These are phyloP conservation scores for Sciurus vulgaris DNA, from an alignment of 2,797 vertebrate genomes.

Conservation along the genomic window DNA sequence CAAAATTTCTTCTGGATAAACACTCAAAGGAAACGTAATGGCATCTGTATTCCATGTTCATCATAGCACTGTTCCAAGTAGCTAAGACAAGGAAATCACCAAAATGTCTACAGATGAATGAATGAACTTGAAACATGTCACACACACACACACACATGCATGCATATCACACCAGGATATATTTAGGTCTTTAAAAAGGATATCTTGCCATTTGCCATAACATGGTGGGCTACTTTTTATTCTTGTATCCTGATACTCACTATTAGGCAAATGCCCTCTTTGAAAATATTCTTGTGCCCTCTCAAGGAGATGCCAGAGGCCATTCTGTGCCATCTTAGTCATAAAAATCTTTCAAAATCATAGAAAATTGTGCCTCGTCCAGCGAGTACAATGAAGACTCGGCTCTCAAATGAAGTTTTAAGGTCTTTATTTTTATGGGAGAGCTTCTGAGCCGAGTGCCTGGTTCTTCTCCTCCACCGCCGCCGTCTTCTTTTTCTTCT, in stretches of 20 bases:
- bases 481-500: too few relatives aligned
- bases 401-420: too few relatives aligned
- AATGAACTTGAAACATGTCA: background rate
- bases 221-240: background rate
- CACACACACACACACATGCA: background rate
- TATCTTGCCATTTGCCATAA: background rate
- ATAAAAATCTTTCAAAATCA: background rate
- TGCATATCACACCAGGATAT: background rate
- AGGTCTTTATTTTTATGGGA: too few relatives aligned
- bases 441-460: too few relatives aligned
- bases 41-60: background rate
- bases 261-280: background rate
- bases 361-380: background rate
- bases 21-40: background rate
- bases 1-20: background rate
- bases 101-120: background rate
- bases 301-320: background rate
- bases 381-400: too few relatives aligned
- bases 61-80: background rate
- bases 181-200: background rate
- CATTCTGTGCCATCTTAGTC: background rate
- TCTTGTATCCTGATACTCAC: background rate
- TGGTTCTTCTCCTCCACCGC: too few relatives aligned
- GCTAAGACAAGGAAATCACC: background rate
- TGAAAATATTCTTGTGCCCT: background rate